Conservation (phyloP, 1,140 invertebrate genomes). For the Drosophila jambulina region DNA sequence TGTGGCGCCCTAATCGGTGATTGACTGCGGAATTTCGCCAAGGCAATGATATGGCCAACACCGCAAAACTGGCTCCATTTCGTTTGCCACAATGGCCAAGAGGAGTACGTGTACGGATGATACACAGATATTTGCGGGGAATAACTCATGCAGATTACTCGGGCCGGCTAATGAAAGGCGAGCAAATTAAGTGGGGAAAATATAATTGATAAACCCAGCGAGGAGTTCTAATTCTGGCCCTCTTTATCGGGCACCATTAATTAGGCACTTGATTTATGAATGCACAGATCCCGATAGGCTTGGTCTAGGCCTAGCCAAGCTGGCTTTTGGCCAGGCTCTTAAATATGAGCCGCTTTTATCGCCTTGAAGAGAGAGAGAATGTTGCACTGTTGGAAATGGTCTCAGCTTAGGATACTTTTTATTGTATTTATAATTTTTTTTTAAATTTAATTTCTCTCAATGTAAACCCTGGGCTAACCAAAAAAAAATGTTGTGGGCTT, state of each 20-base stretch:
- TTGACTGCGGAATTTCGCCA: constrained; percentile 45
- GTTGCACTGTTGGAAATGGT: constrained; percentile 4
- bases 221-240: constrained; percentile 72
- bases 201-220: constrained; percentile 78
- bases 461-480: constrained; percentile 9
- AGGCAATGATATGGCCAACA: constrained; percentile 39
- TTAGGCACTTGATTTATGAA: constrained; percentile 78
- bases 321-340: constrained; percentile 4
- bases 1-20: constrained; percentile 51
- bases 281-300: constrained; percentile 57
- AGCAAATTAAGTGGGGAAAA: constrained; percentile 75
- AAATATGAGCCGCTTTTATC: constrained; percentile 36
- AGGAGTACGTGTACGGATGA: constrained; percentile 19
- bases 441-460: background rate
- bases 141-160: constrained; percentile 78
- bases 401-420: background rate
- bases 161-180: constrained; percentile 61
- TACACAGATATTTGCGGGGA: constrained; percentile 65
- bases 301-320: background rate
- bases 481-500: constrained; percentile 2
- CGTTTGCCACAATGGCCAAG: constrained; percentile 23
- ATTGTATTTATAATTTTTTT: too few species aligned
- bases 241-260: constrained; percentile 72
- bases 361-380: background rate
- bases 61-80: constrained; percentile 28